phyloP scores from a whole-genome alignment of 2,113 vertebrate genomes.

The Murina feae region DNA sequence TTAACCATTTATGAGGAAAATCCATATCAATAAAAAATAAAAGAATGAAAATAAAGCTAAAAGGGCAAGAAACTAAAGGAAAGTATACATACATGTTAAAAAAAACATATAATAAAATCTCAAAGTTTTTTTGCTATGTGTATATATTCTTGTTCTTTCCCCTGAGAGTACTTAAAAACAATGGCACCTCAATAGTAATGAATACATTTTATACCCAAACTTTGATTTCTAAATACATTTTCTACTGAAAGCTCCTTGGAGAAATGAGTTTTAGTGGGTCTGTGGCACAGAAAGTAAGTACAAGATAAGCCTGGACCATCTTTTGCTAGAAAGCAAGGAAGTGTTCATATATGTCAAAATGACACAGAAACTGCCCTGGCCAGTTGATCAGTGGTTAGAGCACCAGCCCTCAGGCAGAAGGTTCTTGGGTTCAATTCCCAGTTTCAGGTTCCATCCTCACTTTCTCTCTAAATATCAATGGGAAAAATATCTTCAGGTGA shows the following conservation, averaged over 20 bases:
- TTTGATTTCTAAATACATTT: constrained; percentile 10
- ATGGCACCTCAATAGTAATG: not conserved
- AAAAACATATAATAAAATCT: not conserved
- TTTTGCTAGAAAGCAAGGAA: not conserved
- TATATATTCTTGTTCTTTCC: not conserved
- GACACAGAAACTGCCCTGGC: not conserved
- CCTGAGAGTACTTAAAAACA: not conserved
- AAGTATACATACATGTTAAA: not conserved
- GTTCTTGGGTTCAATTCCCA: too few species aligned
- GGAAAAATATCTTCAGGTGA: too few species aligned
- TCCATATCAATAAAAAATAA: not conserved
- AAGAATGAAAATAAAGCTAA: not conserved
- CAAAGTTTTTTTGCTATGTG: not conserved
- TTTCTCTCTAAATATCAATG: too few species aligned
- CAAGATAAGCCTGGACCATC: not conserved
- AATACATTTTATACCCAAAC: not conserved
- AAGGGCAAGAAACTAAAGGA: not conserved
- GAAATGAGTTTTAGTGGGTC: not conserved
- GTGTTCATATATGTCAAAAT: not conserved
- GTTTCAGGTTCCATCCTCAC: too few species aligned
- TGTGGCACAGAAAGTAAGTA: not conserved
- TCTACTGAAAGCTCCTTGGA: not conserved
- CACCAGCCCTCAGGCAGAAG: too few species aligned
- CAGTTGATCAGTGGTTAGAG: too few species aligned
- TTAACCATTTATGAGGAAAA: not conserved